Evolutionary conservation across 2,888 invertebrate genomes (phyloP).

Genomic region (Callinectes sapidus): DNA sequence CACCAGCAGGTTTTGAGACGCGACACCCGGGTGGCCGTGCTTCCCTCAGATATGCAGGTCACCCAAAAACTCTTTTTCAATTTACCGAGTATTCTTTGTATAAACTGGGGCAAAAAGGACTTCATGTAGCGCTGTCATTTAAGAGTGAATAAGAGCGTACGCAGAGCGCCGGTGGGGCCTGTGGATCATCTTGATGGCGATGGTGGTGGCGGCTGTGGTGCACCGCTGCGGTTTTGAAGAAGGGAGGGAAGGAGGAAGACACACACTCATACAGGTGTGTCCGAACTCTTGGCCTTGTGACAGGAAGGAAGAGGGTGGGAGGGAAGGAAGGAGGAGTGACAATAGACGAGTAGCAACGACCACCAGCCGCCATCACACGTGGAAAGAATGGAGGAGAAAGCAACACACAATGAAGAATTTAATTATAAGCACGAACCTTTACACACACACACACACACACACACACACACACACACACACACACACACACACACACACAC

Average conservation of each 20-base stretch:
- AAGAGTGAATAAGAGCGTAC: background rate
- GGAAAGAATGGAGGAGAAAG: constrained; percentile 30
- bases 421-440: background rate
- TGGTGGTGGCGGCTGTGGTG: constrained; percentile 24
- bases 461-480: constrained; percentile 29
- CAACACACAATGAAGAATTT: constrained; percentile 18
- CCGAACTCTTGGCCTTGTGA: constrained; percentile 18
- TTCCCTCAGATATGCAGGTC: background rate
- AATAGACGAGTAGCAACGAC: constrained; percentile 32
- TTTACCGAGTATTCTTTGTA: background rate
- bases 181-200: background rate
- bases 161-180: background rate
- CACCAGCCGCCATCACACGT: background rate
- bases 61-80: background rate
- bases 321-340: constrained; percentile 7
- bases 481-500: constrained; percentile 22
- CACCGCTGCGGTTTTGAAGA: constrained; percentile 25
- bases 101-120: background rate
- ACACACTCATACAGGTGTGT: background rate
- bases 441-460: constrained; percentile 24
- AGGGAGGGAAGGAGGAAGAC: background rate
- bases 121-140: background rate
- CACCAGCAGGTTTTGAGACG: background rate
- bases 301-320: background rate
- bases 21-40: background rate